Conservation (phyloP, 1,140 invertebrate genomes). For the Habropoda laboriosa region DNA sequence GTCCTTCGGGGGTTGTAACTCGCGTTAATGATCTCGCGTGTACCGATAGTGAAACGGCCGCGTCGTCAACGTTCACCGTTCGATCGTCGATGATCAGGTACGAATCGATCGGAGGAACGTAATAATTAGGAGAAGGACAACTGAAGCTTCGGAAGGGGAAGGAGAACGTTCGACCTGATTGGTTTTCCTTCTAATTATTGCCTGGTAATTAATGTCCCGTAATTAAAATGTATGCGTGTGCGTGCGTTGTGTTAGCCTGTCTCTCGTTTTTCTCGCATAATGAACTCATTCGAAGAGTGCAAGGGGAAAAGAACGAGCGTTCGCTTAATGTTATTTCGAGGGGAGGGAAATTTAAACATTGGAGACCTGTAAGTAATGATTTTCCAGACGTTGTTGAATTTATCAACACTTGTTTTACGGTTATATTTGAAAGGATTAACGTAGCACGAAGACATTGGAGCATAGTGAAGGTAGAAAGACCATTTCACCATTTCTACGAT, state of each 20-base stretch:
- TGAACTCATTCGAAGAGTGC: too few relatives aligned
- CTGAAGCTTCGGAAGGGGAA: neutral
- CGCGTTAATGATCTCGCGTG: neutral
- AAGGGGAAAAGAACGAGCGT: too few relatives aligned
- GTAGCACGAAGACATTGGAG: too few relatives aligned
- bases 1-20: neutral
- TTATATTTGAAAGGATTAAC: too few relatives aligned
- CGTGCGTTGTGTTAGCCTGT: slow-evolving; percentile 6
- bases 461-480: too few relatives aligned
- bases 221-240: slow-evolving; percentile 33
- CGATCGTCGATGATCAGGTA: neutral
- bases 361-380: too few relatives aligned
- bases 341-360: too few relatives aligned
- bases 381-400: too few relatives aligned
- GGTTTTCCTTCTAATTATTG: slow-evolving; percentile 25
- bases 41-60: neutral
- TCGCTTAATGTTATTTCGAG: too few relatives aligned
- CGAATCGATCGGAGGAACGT: neutral
- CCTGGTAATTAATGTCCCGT: slow-evolving; percentile 33
- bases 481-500: too few relatives aligned
- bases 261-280: slow-evolving; percentile 50
- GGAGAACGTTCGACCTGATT: too few relatives aligned
- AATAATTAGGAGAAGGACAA: neutral
- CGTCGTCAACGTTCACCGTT: neutral
- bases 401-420: too few relatives aligned